Evolutionary conservation across 2,888 invertebrate genomes (phyloP).

Genomic region (Apodemia hepburni): DNA sequence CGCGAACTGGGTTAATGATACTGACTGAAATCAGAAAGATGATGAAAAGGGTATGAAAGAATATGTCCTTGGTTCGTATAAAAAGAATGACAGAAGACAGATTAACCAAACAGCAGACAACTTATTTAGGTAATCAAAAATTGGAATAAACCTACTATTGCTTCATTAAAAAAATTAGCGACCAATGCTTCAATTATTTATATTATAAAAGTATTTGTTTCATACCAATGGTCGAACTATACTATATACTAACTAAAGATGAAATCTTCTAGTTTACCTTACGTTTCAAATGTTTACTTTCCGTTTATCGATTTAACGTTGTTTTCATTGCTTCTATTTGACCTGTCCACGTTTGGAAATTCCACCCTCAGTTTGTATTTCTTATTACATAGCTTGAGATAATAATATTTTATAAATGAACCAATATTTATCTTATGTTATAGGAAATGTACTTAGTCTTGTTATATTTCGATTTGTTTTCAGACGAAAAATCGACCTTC

Average conservation of each 20-base stretch:
- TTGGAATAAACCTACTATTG: too few species aligned
- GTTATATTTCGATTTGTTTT: not conserved
- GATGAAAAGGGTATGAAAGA: too few species aligned
- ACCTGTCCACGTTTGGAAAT: constrained; percentile 30
- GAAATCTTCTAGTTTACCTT: constrained; percentile 50
- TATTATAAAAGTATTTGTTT: not conserved
- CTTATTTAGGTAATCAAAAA: too few species aligned
- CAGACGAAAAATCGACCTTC: not conserved
- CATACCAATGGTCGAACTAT: constrained; percentile 33
- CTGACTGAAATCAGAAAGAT: too few species aligned
- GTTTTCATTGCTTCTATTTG: constrained; percentile 41
- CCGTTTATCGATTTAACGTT: constrained; percentile 50
- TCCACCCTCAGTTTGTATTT: constrained; percentile 21
- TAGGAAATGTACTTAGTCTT: not conserved
- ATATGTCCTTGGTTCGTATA: too few species aligned
- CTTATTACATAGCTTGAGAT: constrained; percentile 15
- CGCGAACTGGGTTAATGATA: too few species aligned
- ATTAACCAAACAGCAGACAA: too few species aligned
- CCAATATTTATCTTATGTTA: constrained; percentile 7
- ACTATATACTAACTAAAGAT: constrained; percentile 37
- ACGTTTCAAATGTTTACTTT: constrained; percentile 52
- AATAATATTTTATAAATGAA: constrained; percentile 13
- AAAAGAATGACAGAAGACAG: too few species aligned
- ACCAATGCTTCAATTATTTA: not conserved
- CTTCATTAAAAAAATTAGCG: not conserved